Evolutionary conservation across 1,140 invertebrate genomes (phyloP).

Genomic region (Alviniconcha marisindica): DNA sequence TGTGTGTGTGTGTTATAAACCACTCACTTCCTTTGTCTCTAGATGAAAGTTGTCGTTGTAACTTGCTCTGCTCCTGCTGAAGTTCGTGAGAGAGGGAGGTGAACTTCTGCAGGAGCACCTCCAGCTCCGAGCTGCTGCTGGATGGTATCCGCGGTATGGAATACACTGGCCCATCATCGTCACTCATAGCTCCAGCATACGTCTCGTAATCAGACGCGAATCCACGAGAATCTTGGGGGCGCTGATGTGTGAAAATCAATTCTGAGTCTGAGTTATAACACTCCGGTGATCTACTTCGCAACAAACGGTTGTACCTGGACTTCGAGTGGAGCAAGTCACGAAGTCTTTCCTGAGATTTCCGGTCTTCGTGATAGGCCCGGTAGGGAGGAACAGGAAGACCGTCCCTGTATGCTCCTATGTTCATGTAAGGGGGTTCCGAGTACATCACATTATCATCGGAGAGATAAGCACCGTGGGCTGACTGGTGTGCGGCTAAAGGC

Average conservation of each 20-base stretch:
- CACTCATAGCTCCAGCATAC: slow-evolving; percentile 69
- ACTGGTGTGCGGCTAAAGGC: slow-evolving; percentile 34
- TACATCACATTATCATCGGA: slow-evolving; percentile 38
- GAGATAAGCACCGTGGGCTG: slow-evolving; percentile 27
- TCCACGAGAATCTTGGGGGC: slow-evolving; percentile 78
- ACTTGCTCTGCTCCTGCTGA: slow-evolving; percentile 73
- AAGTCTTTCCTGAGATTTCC: slow-evolving; percentile 65
- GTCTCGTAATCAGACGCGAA: slow-evolving; percentile 72
- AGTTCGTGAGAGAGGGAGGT: slow-evolving; percentile 76
- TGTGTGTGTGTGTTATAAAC: not conserved
- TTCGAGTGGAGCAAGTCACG: slow-evolving; percentile 69
- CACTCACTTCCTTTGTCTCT: slow-evolving; percentile 63
- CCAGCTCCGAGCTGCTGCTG: slow-evolving; percentile 69
- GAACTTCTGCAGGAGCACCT: slow-evolving; percentile 84
- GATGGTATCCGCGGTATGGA: slow-evolving; percentile 66
- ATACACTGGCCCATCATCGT: slow-evolving; percentile 68
- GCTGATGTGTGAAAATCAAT: slow-evolving; percentile 66
- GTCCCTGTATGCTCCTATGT: slow-evolving; percentile 45
- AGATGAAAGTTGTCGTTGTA: slow-evolving; percentile 74
- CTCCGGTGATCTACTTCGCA: slow-evolving; percentile 71
- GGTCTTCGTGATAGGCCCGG: slow-evolving; percentile 51
- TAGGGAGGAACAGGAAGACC: slow-evolving; percentile 22
- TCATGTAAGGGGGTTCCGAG: slow-evolving; percentile 51
- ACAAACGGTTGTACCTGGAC: slow-evolving; percentile 63
- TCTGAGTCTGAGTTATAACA: slow-evolving; percentile 90